These are phyloP conservation scores for Zaprionus capensis DNA, from an alignment of 1,140 invertebrate species.

Conservation along the genomic window DNA sequence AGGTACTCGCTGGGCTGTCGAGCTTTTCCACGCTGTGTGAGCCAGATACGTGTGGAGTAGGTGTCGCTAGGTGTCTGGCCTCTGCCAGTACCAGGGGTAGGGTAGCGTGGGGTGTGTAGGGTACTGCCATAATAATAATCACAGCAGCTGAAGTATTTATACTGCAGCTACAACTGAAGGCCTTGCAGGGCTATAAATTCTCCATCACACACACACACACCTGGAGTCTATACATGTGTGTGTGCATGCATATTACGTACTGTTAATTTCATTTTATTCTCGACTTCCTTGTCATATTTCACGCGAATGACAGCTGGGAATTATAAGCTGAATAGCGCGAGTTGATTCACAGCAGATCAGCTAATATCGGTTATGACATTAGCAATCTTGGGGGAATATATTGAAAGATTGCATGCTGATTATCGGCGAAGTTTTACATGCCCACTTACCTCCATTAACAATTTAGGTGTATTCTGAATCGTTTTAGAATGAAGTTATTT, in stretches of 20 bases:
- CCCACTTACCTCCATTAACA: neutral
- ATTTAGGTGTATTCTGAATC: neutral
- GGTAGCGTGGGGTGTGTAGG: constrained; percentile 7
- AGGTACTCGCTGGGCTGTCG: constrained; percentile 29
- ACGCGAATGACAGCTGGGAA: neutral
- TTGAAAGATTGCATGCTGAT: neutral
- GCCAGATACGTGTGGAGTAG: neutral
- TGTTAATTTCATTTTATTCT: constrained; percentile 55
- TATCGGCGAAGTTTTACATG: neutral
- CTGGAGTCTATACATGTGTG: constrained; percentile 8
- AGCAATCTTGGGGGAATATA: neutral
- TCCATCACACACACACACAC: constrained; percentile 14
- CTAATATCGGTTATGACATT: neutral
- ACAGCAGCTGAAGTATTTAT: constrained; percentile 69
- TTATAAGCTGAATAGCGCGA: neutral
- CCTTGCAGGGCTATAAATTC: constrained; percentile 64
- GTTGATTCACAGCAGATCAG: constrained; percentile 2
- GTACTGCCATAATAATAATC: constrained; percentile 59
- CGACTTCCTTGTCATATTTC: constrained; percentile 27
- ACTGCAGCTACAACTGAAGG: constrained; percentile 52
- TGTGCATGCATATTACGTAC: constrained; percentile 10
- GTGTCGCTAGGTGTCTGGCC: constrained; percentile 4
- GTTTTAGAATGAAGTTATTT: no score
- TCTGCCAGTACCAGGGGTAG: neutral
- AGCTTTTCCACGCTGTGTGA: constrained; percentile 4